phyloP scores from a whole-genome alignment of 2,113 vertebrate genomes.

The Cebidichthys violaceus region DNA sequence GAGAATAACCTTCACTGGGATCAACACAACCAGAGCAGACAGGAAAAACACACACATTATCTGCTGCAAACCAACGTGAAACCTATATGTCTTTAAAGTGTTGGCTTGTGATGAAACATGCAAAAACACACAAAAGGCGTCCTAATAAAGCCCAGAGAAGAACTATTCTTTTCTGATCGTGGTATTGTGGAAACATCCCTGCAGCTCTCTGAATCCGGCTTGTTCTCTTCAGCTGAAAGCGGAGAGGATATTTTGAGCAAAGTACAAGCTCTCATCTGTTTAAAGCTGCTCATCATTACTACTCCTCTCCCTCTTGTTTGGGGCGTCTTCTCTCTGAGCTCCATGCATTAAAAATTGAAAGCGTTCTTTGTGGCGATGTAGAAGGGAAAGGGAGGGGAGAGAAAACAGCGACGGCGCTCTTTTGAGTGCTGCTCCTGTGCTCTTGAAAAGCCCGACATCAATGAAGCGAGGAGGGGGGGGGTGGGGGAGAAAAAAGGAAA shows the following conservation, averaged over 20 bases:
- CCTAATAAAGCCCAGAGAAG: not conserved
- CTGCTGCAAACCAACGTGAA: too few relatives aligned
- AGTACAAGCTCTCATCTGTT: constrained; percentile 57
- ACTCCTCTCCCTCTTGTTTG: constrained; percentile 59
- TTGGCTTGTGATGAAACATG: not conserved
- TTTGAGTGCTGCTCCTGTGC: constrained; percentile 63
- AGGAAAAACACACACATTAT: too few relatives aligned
- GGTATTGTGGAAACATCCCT: not conserved
- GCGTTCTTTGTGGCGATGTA: constrained; percentile 63
- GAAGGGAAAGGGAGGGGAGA: constrained; percentile 19
- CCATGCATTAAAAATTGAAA: constrained; percentile 73
- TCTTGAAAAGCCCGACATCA: constrained; percentile 69
- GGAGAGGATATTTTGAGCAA: constrained; percentile 54
- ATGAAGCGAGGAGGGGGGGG: constrained; percentile 14
- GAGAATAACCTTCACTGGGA: not conserved
- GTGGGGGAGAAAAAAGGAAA: not conserved
- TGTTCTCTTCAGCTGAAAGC: constrained; percentile 13
- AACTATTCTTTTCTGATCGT: constrained; percentile 12
- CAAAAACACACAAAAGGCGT: not conserved
- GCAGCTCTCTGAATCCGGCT: constrained; percentile 10
- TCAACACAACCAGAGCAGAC: too few relatives aligned
- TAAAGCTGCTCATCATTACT: constrained; percentile 59
- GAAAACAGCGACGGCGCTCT: constrained; percentile 37
- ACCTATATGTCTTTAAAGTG: too few relatives aligned
- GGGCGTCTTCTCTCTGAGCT: constrained; percentile 60